Conservation (phyloP, 2,113 vertebrate species). For the Hippocampus guttulatus region DNA sequence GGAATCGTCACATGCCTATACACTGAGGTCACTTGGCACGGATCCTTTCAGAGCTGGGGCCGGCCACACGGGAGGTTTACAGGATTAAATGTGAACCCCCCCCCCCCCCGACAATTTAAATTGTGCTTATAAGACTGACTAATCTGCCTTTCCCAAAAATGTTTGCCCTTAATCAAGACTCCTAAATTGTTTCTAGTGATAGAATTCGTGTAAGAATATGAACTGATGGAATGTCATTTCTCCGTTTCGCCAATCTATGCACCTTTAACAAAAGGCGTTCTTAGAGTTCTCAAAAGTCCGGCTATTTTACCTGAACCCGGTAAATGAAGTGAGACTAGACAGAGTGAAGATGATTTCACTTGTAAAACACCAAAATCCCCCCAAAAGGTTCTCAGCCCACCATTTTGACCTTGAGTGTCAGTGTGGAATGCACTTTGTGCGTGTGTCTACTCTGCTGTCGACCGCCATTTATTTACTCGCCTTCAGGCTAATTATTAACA, state of each 20-base stretch:
- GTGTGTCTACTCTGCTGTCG: conserved; percentile 18
- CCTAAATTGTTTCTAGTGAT: neutral
- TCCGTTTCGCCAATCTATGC: neutral
- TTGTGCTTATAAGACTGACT: conserved; percentile 13
- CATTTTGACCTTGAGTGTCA: conserved; percentile 48
- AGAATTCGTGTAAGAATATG: neutral
- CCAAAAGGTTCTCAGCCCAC: conserved; percentile 24
- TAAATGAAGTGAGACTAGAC: neutral
- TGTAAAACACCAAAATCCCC: conserved; percentile 27
- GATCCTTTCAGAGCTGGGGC: conserved; percentile 41
- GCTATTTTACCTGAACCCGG: neutral
- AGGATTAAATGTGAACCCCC: conserved; percentile 50
- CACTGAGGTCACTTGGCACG: conserved; percentile 63
- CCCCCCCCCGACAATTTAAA: conserved; percentile 28
- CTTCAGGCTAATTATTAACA: conserved; percentile 63
- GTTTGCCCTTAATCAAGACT: neutral
- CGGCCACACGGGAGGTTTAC: conserved; percentile 30
- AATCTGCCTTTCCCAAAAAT: conserved; percentile 14
- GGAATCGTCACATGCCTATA: conserved; percentile 68
- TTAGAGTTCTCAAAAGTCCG: neutral
- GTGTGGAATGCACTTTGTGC: conserved; percentile 47
- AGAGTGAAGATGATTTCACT: conserved; percentile 28
- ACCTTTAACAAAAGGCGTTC: neutral
- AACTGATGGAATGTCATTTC: too few species aligned
- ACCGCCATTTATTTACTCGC: conserved; percentile 51